These are phyloP conservation scores for Drosophila funebris DNA, from an alignment of 1,140 invertebrate species.

Conservation along the genomic window DNA sequence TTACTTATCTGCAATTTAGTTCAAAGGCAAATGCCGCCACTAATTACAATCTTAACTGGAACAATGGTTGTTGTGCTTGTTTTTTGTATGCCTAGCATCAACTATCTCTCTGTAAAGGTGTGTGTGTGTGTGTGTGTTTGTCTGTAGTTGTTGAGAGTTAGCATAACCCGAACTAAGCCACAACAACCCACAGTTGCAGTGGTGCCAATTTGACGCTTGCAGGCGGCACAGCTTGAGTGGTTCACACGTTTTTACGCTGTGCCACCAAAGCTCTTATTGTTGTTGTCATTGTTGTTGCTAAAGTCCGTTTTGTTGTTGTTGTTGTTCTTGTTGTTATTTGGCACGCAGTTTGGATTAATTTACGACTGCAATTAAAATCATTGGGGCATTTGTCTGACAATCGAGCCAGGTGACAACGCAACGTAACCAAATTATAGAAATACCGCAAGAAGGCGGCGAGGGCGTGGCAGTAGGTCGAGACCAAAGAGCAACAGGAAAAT, in stretches of 20 bases:
- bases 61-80: background rate
- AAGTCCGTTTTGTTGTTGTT: background rate
- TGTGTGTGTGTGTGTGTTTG: background rate
- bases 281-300: conserved; percentile 3
- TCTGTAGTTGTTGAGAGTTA: conserved; percentile 7
- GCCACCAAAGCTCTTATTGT: conserved; percentile 23
- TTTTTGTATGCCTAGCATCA: background rate
- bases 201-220: conserved; percentile 45
- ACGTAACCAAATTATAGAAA: conserved; percentile 40
- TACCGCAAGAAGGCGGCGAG: conserved; percentile 1
- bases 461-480: conserved; percentile 16
- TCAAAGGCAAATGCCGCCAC: conserved; percentile 41
- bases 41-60: conserved; percentile 33
- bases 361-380: conserved; percentile 80
- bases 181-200: conserved; percentile 56
- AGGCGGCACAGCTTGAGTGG: conserved; percentile 64
- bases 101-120: background rate
- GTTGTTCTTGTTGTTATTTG: conserved; percentile 49
- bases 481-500: conserved; percentile 72
- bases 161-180: conserved; percentile 7
- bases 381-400: conserved; percentile 56
- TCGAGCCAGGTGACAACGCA: conserved; percentile 45
- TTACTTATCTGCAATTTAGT: conserved; percentile 6
- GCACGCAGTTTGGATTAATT: conserved; percentile 78
- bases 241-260: conserved; percentile 62